A percentile compares a stretch with the other conserved stretches of the same genome.
Evolutionary conservation across 2,113 vertebrate genomes (phyloP).

Genomic region (Amia ocellicauda): DNA sequence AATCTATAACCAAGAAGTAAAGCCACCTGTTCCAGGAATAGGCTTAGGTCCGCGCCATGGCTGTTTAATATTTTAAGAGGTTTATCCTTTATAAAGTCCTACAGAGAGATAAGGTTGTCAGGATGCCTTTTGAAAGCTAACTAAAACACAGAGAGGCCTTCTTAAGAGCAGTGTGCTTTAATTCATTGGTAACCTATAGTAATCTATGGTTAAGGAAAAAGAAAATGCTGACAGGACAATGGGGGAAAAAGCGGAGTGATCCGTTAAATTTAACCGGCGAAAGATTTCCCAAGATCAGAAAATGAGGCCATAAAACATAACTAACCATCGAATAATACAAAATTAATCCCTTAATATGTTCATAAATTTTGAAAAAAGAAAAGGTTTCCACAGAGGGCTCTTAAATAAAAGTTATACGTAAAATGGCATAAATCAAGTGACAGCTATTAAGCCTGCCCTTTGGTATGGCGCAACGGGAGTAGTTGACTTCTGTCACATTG

Average conservation of each 20-base stretch:
- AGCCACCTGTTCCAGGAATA: conserved; percentile 48
- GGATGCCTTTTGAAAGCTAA: neutral
- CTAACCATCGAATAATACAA: conserved; percentile 51
- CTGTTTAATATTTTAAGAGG: conserved; percentile 47
- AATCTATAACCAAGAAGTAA: conserved; percentile 21
- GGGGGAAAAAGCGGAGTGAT: too few relatives aligned
- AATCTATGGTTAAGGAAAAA: too few relatives aligned
- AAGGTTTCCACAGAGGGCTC: conserved; percentile 50
- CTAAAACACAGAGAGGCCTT: neutral
- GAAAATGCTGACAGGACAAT: too few relatives aligned
- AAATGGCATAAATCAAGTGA: conserved; percentile 58
- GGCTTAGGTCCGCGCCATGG: conserved; percentile 36
- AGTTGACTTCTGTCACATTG: conserved; percentile 69
- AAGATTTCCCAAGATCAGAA: conserved; percentile 27
- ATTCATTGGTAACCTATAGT: too few relatives aligned
- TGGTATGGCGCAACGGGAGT: conserved; percentile 58
- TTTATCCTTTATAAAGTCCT: conserved; percentile 3
- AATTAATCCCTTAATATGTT: conserved; percentile 61
- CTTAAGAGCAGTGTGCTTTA: too few relatives aligned
- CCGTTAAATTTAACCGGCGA: neutral
- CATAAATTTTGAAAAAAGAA: conserved; percentile 53
- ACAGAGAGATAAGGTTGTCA: conserved; percentile 18
- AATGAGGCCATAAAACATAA: conserved; percentile 47
- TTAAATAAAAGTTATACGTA: conserved; percentile 64
- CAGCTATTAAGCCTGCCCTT: conserved; percentile 66